phyloP scores from a whole-genome alignment of 2,797 vertebrate genomes.

The Mycteria americana region DNA sequence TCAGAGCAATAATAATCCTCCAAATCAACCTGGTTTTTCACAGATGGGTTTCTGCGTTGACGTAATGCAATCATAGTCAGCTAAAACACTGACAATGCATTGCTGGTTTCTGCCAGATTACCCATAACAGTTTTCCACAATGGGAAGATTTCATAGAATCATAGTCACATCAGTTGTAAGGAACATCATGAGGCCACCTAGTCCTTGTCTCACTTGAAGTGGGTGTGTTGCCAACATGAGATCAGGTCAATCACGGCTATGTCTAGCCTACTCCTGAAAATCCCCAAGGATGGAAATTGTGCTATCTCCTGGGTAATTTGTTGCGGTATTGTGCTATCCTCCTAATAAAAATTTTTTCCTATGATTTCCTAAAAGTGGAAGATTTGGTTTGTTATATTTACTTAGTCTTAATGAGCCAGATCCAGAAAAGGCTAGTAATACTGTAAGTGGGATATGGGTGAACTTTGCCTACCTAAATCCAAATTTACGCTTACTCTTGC shows the following conservation, averaged over 20 bases:
- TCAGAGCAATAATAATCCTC: background rate
- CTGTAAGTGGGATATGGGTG: background rate
- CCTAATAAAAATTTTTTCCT: background rate
- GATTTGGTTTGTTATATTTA: background rate
- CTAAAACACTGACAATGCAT: background rate
- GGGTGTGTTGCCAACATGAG: background rate
- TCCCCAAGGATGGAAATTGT: background rate
- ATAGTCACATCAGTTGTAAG: background rate
- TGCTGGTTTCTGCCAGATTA: background rate
- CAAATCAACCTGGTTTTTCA: background rate
- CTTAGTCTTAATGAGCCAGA: background rate
- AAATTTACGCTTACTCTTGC: background rate
- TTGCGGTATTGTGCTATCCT: background rate
- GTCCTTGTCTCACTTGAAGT: background rate
- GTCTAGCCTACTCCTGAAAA: background rate
- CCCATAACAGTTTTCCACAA: background rate
- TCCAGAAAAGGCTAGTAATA: background rate
- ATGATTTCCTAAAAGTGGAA: background rate
- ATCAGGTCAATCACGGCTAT: background rate
- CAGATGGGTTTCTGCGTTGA: background rate
- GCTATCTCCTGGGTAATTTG: rapidly evolving
- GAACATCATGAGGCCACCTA: background rate
- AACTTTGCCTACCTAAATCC: background rate
- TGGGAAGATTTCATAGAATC: background rate
- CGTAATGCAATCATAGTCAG: background rate